Evolutionary conservation across 1,140 invertebrate species (phyloP).

Genomic region (Aphelenchoides fujianensis): DNA sequence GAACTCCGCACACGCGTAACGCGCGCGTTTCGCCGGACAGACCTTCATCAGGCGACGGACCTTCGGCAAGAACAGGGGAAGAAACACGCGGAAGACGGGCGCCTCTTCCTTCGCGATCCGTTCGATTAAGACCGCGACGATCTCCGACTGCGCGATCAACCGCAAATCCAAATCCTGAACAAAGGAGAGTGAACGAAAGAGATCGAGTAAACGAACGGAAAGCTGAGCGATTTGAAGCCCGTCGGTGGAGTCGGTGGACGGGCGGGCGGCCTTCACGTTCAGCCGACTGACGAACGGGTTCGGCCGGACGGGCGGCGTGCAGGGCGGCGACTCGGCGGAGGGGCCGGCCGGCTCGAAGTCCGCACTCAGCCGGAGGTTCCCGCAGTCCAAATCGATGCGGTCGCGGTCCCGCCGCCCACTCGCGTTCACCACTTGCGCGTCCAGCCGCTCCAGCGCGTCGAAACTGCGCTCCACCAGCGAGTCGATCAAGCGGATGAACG

Average conservation of each 20-base stretch:
- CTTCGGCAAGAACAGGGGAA: slow-evolving; percentile 16
- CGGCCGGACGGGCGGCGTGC: not conserved
- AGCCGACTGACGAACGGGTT: slow-evolving; percentile 13
- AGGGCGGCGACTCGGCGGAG: not conserved
- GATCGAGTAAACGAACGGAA: not conserved
- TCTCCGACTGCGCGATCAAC: slow-evolving; percentile 14
- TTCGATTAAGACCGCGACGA: slow-evolving; percentile 18
- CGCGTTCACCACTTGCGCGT: slow-evolving; percentile 4
- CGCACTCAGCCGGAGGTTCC: too few relatives aligned
- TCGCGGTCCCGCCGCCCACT: not conserved
- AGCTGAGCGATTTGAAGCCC: slow-evolving; percentile 10
- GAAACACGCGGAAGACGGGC: not conserved
- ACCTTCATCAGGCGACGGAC: slow-evolving; percentile 11
- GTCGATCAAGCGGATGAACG: slow-evolving; percentile 5
- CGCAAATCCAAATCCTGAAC: slow-evolving; percentile 16
- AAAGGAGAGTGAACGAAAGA: too few relatives aligned
- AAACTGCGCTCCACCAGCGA: not conserved
- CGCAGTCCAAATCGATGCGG: slow-evolving; percentile 16
- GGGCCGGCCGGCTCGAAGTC: not conserved
- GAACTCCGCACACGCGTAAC: slow-evolving; percentile 16
- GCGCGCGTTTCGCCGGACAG: slow-evolving; percentile 12
- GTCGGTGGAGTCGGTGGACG: slow-evolving; percentile 3
- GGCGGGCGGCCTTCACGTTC: not conserved
- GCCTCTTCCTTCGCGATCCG: slow-evolving; percentile 2
- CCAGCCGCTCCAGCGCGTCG: not conserved